These are phyloP conservation scores for Hirtodrosophila duncani DNA, from an alignment of 2,888 invertebrate species.

Conservation along the genomic window DNA sequence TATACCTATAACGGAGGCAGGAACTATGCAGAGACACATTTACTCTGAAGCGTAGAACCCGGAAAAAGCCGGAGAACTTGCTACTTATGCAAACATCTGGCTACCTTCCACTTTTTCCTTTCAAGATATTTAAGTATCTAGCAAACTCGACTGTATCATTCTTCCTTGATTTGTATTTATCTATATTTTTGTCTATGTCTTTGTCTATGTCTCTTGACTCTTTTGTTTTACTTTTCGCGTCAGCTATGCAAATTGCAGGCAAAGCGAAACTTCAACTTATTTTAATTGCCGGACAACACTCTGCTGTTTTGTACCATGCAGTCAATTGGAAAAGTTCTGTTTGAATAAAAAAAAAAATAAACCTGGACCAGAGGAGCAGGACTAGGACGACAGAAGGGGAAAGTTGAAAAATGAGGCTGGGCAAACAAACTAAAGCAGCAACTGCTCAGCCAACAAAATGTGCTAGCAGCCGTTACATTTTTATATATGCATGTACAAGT, in stretches of 20 bases:
- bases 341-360: slow-evolving; percentile 48
- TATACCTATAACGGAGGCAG: no score
- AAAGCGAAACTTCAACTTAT: slow-evolving; percentile 57
- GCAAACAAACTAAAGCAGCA: slow-evolving; percentile 14
- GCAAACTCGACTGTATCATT: no score
- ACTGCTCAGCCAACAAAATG: slow-evolving; percentile 30
- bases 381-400: slow-evolving; percentile 5
- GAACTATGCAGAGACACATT: no score
- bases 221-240: slow-evolving; percentile 27
- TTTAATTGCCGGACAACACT: slow-evolving; percentile 60
- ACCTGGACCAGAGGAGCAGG: not conserved
- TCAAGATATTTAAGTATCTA: no score
- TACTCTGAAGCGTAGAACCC: no score
- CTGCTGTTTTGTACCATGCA: slow-evolving; percentile 55
- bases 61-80: no score
- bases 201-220: not conserved
- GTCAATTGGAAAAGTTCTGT: slow-evolving; percentile 59
- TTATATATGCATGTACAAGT: slow-evolving; percentile 22
- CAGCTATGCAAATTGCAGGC: slow-evolving; percentile 40
- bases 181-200: no score
- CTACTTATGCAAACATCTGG: no score
- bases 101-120: no score
- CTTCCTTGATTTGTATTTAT: no score
- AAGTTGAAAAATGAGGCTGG: slow-evolving; percentile 3
- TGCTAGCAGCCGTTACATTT: slow-evolving; percentile 37